These are phyloP conservation scores for Heliconius cydno DNA, from an alignment of 2,888 invertebrate genomes.

Conservation along the genomic window DNA sequence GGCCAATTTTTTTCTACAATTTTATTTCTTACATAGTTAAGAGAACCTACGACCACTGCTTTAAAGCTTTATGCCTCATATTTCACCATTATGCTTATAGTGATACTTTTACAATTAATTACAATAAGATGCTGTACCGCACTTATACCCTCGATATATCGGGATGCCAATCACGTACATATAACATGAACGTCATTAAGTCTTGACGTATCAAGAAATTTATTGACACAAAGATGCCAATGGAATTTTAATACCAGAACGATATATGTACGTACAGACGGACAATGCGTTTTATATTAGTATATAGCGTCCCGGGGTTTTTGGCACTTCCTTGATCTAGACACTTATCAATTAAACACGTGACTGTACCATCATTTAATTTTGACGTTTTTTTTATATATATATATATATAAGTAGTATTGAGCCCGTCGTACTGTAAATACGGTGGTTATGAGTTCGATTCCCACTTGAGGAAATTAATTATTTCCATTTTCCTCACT, in stretches of 20 bases:
- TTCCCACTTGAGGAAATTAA: not conserved
- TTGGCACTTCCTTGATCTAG: constrained; percentile 33
- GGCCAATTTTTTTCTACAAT: no score
- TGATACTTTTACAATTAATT: not conserved
- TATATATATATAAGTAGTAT: not conserved
- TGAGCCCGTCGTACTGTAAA: not conserved
- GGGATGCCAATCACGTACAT: constrained; percentile 1
- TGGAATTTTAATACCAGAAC: constrained; percentile 34
- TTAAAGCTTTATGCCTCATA: no score
- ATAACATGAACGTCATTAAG: constrained; percentile 29
- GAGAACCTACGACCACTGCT: no score
- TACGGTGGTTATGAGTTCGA: not conserved
- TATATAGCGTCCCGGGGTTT: constrained; percentile 2
- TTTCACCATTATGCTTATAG: no score
- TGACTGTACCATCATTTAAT: not conserved
- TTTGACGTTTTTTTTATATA: not conserved
- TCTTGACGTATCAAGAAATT: constrained; percentile 38
- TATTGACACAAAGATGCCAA: constrained; percentile 38
- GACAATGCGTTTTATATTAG: constrained; percentile 30
- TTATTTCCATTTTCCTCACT: not conserved
- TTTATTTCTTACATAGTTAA: no score
- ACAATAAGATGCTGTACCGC: not conserved
- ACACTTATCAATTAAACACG: not conserved
- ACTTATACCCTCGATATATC: not conserved
- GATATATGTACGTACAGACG: not conserved